Percentiles rank a stretch among this genome's conserved stretches.
phyloP scores from a whole-genome alignment of 2,113 vertebrate genomes.

The Oxygymnocypris stewartii region DNA sequence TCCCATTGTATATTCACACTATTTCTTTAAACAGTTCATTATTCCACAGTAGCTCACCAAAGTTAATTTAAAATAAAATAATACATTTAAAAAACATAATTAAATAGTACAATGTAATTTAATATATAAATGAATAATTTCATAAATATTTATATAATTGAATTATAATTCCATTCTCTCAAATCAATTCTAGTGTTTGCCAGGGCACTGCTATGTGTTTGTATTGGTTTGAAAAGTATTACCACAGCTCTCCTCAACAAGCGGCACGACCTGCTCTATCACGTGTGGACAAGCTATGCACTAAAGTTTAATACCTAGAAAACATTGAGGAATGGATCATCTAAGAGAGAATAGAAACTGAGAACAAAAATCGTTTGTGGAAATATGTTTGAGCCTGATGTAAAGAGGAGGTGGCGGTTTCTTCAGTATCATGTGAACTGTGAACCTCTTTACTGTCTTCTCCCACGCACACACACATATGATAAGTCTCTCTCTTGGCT shows the following conservation, averaged over 20 bases:
- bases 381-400: background rate
- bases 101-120: too few relatives aligned
- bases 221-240: background rate
- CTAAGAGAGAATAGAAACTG: background rate
- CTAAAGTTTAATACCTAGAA: background rate
- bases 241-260: background rate
- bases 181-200: background rate
- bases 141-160: too few relatives aligned
- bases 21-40: too few relatives aligned
- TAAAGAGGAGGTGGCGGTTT: conserved; percentile 10
- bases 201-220: background rate
- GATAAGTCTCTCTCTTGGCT: background rate
- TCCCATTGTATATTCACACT: too few relatives aligned
- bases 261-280: background rate
- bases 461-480: too few relatives aligned
- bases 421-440: background rate
- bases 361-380: background rate
- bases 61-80: background rate
- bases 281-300: background rate
- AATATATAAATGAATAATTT: too few relatives aligned
- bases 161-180: background rate
- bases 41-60: too few relatives aligned
- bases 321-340: background rate
- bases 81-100: too few relatives aligned
- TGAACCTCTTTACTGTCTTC: background rate